Conservation (phyloP, 2,113 vertebrate genomes). For the Hippocampus comes region DNA sequence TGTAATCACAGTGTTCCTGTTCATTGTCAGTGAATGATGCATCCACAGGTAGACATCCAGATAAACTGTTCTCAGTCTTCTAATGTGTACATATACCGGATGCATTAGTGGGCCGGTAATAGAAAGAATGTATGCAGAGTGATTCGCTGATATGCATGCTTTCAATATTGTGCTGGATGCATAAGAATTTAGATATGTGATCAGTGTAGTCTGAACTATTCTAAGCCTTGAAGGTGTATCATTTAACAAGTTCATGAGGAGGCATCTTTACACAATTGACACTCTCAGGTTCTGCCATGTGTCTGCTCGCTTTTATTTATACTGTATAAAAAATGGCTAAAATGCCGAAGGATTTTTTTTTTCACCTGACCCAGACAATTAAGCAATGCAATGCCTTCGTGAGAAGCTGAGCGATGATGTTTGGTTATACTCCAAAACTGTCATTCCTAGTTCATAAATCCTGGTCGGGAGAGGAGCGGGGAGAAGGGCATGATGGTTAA, state of each 20-base stretch:
- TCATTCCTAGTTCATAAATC: constrained; percentile 65
- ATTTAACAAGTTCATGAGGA: constrained; percentile 45
- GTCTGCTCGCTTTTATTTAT: constrained; percentile 27
- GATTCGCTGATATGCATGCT: constrained; percentile 25
- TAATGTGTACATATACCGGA: constrained; percentile 28
- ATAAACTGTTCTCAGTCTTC: constrained; percentile 44
- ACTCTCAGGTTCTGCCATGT: constrained; percentile 28
- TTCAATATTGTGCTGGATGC: constrained; percentile 14
- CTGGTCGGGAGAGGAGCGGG: constrained; percentile 43
- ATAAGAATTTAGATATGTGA: constrained; percentile 24
- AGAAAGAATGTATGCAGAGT: constrained; percentile 26
- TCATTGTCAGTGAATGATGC: constrained; percentile 36
- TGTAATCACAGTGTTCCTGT: constrained; percentile 60
- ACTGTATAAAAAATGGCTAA: constrained; percentile 31
- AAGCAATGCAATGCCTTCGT: constrained; percentile 50
- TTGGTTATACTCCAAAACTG: constrained; percentile 52
- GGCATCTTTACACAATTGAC: constrained; percentile 36
- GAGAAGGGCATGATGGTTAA: constrained; percentile 23
- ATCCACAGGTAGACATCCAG: constrained; percentile 29
- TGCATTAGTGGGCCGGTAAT: constrained; percentile 32
- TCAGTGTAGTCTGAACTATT: constrained; percentile 31
- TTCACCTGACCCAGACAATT: constrained; percentile 43
- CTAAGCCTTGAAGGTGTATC: constrained; percentile 38
- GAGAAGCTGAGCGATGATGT: constrained; percentile 60
- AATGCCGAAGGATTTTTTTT: constrained; percentile 11